Conservation (phyloP, 2,888 invertebrate genomes). For the Parnassius glacialis region DNA sequence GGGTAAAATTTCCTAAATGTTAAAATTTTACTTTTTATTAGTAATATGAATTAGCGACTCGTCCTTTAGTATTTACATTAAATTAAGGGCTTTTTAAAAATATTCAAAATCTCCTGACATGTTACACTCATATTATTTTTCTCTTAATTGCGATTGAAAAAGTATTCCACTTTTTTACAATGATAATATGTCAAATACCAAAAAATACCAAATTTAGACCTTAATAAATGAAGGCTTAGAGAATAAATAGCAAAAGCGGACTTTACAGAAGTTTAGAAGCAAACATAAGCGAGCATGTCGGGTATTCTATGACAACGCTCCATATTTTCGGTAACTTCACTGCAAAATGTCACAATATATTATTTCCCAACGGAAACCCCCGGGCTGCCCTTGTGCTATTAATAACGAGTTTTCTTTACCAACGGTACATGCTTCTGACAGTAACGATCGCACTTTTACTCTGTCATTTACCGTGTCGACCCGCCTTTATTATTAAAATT, state of each 20-base stretch:
- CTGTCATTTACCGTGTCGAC: slow-evolving; percentile 57
- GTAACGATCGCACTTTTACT: slow-evolving; percentile 66
- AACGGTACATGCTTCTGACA: slow-evolving; percentile 57
- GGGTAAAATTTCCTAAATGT: no score
- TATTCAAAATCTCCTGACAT: no score
- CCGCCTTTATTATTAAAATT: slow-evolving; percentile 51
- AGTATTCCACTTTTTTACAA: no score
- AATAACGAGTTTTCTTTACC: slow-evolving; percentile 69
- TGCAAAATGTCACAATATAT: slow-evolving; percentile 60
- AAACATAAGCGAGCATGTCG: slow-evolving; percentile 25
- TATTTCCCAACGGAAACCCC: slow-evolving; percentile 57
- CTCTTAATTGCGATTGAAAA: no score
- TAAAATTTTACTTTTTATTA: no score
- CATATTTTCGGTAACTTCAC: slow-evolving; percentile 41
- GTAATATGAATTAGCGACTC: no score
- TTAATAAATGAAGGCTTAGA: not conserved
- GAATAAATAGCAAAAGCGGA: slow-evolving; percentile 3
- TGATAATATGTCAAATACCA: no score
- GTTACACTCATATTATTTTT: no score
- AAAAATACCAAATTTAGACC: not conserved
- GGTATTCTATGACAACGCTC: slow-evolving; percentile 28
- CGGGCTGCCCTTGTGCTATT: slow-evolving; percentile 59
- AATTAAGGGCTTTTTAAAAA: no score
- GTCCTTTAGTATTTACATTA: no score
- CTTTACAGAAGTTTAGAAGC: slow-evolving; percentile 11